These are phyloP conservation scores for Lepidocyrtoides sp. DNA, from an alignment of 2,888 invertebrate species.

Conservation along the genomic window DNA sequence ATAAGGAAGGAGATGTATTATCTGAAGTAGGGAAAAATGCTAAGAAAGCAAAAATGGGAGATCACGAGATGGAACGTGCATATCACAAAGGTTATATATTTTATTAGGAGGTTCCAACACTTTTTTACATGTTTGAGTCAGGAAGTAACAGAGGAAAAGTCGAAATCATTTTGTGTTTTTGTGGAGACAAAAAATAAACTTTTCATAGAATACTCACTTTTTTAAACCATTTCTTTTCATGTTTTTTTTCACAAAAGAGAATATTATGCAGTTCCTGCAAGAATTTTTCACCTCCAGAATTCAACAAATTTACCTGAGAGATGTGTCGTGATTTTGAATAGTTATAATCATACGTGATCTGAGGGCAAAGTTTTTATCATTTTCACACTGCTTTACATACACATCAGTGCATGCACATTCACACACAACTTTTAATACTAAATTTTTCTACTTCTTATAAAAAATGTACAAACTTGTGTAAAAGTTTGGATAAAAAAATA, in stretches of 20 bases:
- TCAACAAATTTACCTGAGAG: slow-evolving; percentile 34
- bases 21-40: too few relatives aligned
- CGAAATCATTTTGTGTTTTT: neutral
- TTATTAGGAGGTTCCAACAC: neutral
- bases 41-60: too few relatives aligned
- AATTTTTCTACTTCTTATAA: neutral
- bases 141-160: neutral
- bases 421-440: neutral
- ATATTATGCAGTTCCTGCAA: neutral
- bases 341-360: slow-evolving; percentile 51
- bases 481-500: neutral
- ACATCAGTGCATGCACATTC: neutral
- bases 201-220: slow-evolving; percentile 49
- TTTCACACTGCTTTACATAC: slow-evolving; percentile 16
- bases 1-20: too few relatives aligned
- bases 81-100: slow-evolving; percentile 36
- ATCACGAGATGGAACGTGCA: neutral
- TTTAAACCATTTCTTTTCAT: neutral
- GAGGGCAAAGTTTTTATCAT: slow-evolving; percentile 6
- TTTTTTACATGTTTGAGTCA: neutral
- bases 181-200: slow-evolving; percentile 23
- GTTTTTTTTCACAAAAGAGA: neutral
- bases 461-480: neutral
- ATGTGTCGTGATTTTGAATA: slow-evolving; percentile 56
- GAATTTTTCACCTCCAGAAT: slow-evolving; percentile 38